Percentiles rank a stretch among this genome's conserved stretches.
Evolutionary conservation across 2,113 vertebrate species (phyloP).

Genomic region (Pseudonaja textilis): DNA sequence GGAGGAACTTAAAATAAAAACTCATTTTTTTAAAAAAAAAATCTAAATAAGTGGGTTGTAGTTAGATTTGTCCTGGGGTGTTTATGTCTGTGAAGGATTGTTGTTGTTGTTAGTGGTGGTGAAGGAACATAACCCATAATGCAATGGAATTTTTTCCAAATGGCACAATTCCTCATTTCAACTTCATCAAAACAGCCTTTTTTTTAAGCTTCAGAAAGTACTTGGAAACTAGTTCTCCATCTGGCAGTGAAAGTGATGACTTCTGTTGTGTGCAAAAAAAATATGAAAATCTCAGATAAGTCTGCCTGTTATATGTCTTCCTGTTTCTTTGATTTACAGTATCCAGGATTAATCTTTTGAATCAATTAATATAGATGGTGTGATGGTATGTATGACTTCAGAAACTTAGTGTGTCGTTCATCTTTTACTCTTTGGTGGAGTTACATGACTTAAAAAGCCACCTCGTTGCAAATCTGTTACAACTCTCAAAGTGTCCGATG

Average conservation of each 20-base stretch:
- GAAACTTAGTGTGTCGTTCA: not conserved
- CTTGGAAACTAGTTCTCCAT: slow-evolving; percentile 42
- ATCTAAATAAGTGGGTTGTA: not conserved
- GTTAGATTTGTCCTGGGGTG: not conserved
- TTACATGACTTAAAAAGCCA: not conserved
- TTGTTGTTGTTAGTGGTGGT: not conserved
- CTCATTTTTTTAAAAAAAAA: slow-evolving; percentile 8
- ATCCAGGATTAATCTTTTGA: slow-evolving; percentile 25
- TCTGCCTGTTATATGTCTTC: slow-evolving; percentile 2
- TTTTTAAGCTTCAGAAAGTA: slow-evolving; percentile 9
- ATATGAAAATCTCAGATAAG: slow-evolving; percentile 25
- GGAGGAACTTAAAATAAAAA: slow-evolving; percentile 19
- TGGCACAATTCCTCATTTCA: not conserved
- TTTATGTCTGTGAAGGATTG: not conserved
- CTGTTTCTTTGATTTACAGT: slow-evolving; percentile 31
- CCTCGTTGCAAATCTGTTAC: not conserved
- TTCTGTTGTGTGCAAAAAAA: slow-evolving; percentile 17
- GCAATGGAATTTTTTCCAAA: not conserved
- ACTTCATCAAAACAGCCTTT: not conserved
- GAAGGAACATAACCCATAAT: not conserved
- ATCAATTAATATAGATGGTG: slow-evolving; percentile 24
- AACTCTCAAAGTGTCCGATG: not conserved
- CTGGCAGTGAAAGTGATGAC: slow-evolving; percentile 47
- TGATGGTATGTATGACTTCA: not conserved
- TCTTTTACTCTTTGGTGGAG: not conserved